Base-by-base conservation (phyloP, 2,797 vertebrate species). In the Podarcis siculus region DNA sequence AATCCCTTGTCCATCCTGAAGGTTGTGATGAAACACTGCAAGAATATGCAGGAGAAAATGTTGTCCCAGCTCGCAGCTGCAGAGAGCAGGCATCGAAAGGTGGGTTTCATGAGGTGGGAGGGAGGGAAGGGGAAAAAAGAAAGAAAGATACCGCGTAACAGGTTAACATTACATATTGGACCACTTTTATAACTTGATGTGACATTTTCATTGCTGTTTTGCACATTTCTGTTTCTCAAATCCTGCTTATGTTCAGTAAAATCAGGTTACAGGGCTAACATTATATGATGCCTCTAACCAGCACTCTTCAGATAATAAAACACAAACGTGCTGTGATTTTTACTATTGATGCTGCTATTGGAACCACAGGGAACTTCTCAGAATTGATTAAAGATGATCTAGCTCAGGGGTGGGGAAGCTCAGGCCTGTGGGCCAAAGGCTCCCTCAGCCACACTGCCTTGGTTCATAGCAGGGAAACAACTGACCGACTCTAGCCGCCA, bases 31-130 rank as follows among this genome's bases (percentile, higher is more conserved):
- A 97, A 98, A 85, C 99, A 99, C 85, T 99, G 99, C 95, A 99
- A 98, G 96, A 98, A 96, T 88, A 99, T 99, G 98, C 99, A 99
- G 95, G 98, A 99, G 89, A 98, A 98, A 91, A 99, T 99, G 98
- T 96, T 99, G 95, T 98, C 98, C 82, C 99, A 99, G 79, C 94
- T 99, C 77, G 97, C 98, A 1, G 98, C 98, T 1, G 98, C 98
- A 0, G 99, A 99, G 95, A 98, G 96, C 97, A 95, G 98, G 76
- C 99, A 99, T 97, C 98, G 98, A 81, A 97, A 98, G 98, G 99
- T 99, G 83, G 89, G 98, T 76, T 19, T 61, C 83, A 77, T 55
- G 17, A 71, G 49, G 3, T 55, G 49, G 49, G 49, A 55, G 49
- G 49, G 49, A 55, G 13, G 49, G 13, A 15, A 15, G 49, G 49